Base-by-base conservation (phyloP, 2,888 invertebrate genomes). In the Odontocerum albicorne region DNA sequence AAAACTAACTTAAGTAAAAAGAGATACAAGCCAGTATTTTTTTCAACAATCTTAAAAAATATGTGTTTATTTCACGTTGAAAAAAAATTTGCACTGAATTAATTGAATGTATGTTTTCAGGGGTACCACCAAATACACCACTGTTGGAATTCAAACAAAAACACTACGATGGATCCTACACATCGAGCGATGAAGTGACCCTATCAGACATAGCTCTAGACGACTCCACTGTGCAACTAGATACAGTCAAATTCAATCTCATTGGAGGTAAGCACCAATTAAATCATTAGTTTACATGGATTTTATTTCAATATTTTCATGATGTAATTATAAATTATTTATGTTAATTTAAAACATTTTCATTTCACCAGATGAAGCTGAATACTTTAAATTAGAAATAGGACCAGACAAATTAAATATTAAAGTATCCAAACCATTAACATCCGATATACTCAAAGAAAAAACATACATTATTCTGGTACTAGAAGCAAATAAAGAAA, bases 401-500 rank as follows among this genome's bases (percentile, higher is more conserved):
- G n/a, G n/a, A n/a, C n/a, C n/a, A n/a, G n/a, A n/a, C n/a, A 72
- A 72, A 65, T 21, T 38, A 10, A 12, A 1, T n/a, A 12, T 47
- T 36, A 2, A 2, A 2, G 21, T 47, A 10, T 38, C 12, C 12
- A 17, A 36, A 15, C 4, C n/a, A n/a, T 38, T 47, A 13, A 10
- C 47, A 6, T 38, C 38, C 6, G 49, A 49, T 1, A 12, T 49
- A n/a, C 40, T 49, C 7, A 22, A 27, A 35, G 10, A 19, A 13
- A 22, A 49, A 7, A 16, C 64, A 31, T 69, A 69, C 55, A 63
- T 75, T 59, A 59, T 70, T n/a, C 60, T 75, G 19, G 68, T 71
- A 57, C 52, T 75, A 13, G 66, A 68, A 64, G 74, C 73, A 31
- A 63, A 61, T 13, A 66, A 70, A 60, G 64, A 65, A 27, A 64